Evolutionary conservation across 92 coral and sea anemone genomes (phyloP), one percentile per base, ranked within the genome.

Genomic region (Montipora capitata): DNA sequence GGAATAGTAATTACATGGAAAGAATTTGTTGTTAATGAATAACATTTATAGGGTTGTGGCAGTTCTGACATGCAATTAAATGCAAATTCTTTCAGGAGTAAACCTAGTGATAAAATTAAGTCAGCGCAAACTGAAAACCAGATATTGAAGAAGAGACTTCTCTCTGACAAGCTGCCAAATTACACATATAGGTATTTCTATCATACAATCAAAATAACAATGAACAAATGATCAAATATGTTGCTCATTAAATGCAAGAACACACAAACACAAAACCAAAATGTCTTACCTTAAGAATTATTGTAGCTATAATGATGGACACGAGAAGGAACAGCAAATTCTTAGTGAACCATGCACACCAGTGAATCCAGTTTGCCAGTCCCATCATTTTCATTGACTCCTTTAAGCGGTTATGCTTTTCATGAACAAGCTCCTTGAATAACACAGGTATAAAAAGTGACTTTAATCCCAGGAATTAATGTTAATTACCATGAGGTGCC

Each of bases 301-400:
- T 70, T 0, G 98, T 94, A 43, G 91, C 87, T n/a, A 97, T 85
- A 40, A 86, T 58, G 4, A 96, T 87, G 49, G 99, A 90, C 49
- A 97, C 81, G 9, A 92, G 79, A 16, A 95, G 93, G 77, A 97
- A 97, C 77, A 97, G 40, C 3, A 97, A 86, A 71, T 92, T 85
- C 73, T 97, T 97, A 68, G 88, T 80, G 76, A 96, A 97, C 99
- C 99, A 97, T 12, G 99, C 98, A 44, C 82, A 38, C 99, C 99
- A 97, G 88, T 97, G 99, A 43, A 97, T 89, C 99, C 99, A 97
- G 91, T 97, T 95, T 3, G 96, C 93, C 18, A 97, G 89, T 64
- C 99, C 99, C 99, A 97, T 97, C 99, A 97, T 97, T 74, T 96
- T 97, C 99, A 97, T 97, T 10, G 99, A 95, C 51, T 97, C 99